phyloP scores from a whole-genome alignment of 2,113 vertebrate genomes.

The Apteryx mantelli region DNA sequence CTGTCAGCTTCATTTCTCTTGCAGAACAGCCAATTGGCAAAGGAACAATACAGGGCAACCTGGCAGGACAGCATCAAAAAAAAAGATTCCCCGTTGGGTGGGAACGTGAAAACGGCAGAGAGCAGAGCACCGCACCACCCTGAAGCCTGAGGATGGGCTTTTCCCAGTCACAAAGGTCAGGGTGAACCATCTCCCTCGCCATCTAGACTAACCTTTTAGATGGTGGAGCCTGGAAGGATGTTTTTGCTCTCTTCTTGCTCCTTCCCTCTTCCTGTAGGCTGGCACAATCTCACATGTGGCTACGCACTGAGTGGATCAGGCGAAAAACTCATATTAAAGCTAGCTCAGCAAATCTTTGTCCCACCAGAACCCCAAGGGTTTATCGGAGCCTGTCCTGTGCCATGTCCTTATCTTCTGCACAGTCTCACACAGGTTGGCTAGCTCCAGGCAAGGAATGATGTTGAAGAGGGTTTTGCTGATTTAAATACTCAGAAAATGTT shows the following conservation, averaged over 20 bases:
- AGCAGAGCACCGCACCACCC: not conserved
- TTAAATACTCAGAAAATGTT: not conserved
- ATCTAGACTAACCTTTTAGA: not conserved
- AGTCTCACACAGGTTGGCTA: fast-evolving
- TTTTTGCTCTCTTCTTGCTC: not conserved
- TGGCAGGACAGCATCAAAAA: not conserved
- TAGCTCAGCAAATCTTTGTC: not conserved
- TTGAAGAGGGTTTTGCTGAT: not conserved
- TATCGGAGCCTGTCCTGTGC: not conserved
- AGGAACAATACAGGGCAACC: not conserved
- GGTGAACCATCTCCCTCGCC: too few relatives aligned
- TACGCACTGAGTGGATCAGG: fast-evolving
- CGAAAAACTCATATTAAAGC: not conserved
- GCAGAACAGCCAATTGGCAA: not conserved
- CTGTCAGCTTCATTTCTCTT: not conserved
- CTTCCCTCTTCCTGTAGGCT: too few relatives aligned
- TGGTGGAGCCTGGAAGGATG: not conserved
- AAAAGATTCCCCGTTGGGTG: not conserved
- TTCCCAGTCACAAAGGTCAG: too few relatives aligned
- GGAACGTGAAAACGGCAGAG: not conserved
- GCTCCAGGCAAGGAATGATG: too few relatives aligned
- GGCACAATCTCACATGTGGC: fast-evolving
- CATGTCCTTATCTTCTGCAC: not conserved
- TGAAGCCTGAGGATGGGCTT: not conserved
- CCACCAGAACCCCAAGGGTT: not conserved